A percentile compares a stretch with the other conserved stretches of the same genome.
phyloP scores from a whole-genome alignment of 2,888 invertebrate genomes.

The Hydrotaea cyrtoneurina region DNA sequence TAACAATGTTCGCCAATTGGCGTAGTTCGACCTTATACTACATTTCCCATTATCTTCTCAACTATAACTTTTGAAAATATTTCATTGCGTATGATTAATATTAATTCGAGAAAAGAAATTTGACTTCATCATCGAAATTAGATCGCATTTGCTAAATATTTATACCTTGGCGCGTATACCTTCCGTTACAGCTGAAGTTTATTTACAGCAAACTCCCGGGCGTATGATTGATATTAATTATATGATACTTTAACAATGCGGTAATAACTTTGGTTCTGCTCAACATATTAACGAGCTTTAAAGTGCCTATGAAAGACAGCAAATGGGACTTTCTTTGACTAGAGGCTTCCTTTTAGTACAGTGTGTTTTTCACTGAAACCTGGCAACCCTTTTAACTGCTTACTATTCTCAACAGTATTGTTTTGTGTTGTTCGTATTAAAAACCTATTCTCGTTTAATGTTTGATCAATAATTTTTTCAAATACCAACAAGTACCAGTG shows the following conservation, averaged over 20 bases:
- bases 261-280: not conserved
- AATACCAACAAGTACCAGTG: conserved; percentile 68
- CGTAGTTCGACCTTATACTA: too few species aligned
- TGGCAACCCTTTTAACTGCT: conserved; percentile 33
- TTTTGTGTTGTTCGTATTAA: not conserved
- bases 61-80: too few species aligned
- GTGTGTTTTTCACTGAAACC: not conserved
- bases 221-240: not conserved
- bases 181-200: too few species aligned
- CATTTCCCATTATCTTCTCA: too few species aligned
- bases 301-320: not conserved
- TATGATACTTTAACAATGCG: not conserved
- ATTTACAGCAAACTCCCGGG: not conserved
- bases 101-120: not conserved
- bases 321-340: too few species aligned
- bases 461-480: conserved; percentile 77
- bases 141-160: too few species aligned
- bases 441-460: conserved; percentile 67
- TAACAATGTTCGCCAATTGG: too few species aligned
- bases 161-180: too few species aligned
- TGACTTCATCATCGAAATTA: too few species aligned
- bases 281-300: not conserved
- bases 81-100: not conserved
- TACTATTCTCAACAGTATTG: not conserved
- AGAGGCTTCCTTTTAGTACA: not conserved